Percentiles rank a stretch among this genome's conserved stretches.
These are phyloP conservation scores for Molothrus aeneus DNA, from an alignment of 2,797 vertebrate species.

Conservation along the genomic window DNA sequence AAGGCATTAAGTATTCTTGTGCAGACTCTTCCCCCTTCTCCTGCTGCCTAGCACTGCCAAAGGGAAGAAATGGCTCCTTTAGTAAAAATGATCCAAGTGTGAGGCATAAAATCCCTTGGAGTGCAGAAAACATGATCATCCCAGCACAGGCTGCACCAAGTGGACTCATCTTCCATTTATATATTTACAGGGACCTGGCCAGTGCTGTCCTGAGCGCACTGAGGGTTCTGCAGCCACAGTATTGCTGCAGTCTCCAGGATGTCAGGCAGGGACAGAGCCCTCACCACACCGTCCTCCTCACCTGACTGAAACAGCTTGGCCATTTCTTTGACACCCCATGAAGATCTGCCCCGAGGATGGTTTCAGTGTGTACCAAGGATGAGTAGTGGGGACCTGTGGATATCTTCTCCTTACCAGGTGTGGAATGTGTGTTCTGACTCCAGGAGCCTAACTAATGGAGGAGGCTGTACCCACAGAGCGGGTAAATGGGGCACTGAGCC, in stretches of 20 bases:
- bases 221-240: background rate
- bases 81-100: background rate
- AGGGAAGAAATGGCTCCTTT: background rate
- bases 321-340: accelerated
- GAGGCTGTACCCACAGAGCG: background rate
- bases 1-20: background rate
- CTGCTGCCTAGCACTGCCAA: background rate
- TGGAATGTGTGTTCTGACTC: background rate
- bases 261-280: background rate
- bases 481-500: background rate
- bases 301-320: background rate
- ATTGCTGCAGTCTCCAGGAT: background rate
- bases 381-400: background rate
- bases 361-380: background rate
- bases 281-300: background rate
- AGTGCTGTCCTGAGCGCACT: background rate
- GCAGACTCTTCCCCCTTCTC: background rate
- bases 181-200: background rate
- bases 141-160: background rate
- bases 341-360: background rate
- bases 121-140: background rate
- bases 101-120: background rate
- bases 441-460: background rate
- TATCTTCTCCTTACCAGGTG: background rate
- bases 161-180: background rate